Percentiles rank a stretch among this genome's conserved stretches.
These are phyloP conservation scores for Erpobdella octoculata DNA, from an alignment of 2,888 invertebrate species.

Conservation along the genomic window DNA sequence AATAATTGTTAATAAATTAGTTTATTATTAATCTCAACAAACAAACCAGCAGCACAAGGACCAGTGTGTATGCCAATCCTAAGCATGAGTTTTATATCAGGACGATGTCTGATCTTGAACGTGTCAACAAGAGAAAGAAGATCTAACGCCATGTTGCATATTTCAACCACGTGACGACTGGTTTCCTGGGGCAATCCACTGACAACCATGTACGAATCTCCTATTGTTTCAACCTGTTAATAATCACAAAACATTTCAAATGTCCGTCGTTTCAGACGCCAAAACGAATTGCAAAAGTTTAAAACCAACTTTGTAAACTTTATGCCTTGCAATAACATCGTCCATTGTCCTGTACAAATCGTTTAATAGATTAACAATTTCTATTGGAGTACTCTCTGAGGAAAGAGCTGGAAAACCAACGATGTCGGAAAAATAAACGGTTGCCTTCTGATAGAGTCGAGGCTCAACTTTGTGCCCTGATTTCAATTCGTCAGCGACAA, in stretches of 20 bases:
- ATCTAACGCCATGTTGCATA: constrained; percentile 38
- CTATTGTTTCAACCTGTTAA: constrained; percentile 37
- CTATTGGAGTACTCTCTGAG: constrained; percentile 43
- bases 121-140: constrained; percentile 36
- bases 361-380: constrained; percentile 46
- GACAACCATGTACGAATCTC: constrained; percentile 38
- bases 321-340: constrained; percentile 42
- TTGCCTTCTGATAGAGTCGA: constrained; percentile 41
- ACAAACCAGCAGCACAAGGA: constrained; percentile 26
- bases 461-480: constrained; percentile 27
- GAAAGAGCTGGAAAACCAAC: constrained; percentile 44
- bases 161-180: constrained; percentile 37
- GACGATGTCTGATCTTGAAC: constrained; percentile 38
- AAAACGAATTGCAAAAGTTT: not conserved
- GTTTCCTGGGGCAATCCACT: constrained; percentile 57
- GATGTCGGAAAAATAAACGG: constrained; percentile 47
- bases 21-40: too few species aligned
- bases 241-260: not conserved
- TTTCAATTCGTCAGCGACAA: constrained; percentile 30
- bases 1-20: not conserved
- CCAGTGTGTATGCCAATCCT: constrained; percentile 44
- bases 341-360: constrained; percentile 46
- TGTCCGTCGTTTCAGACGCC: too few species aligned
- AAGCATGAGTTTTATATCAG: constrained; percentile 36
- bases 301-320: constrained; percentile 44